Percentiles rank a stretch among this genome's conserved stretches.
Evolutionary conservation across 2,797 vertebrate genomes (phyloP).

Genomic region (Staurois parvus): DNA sequence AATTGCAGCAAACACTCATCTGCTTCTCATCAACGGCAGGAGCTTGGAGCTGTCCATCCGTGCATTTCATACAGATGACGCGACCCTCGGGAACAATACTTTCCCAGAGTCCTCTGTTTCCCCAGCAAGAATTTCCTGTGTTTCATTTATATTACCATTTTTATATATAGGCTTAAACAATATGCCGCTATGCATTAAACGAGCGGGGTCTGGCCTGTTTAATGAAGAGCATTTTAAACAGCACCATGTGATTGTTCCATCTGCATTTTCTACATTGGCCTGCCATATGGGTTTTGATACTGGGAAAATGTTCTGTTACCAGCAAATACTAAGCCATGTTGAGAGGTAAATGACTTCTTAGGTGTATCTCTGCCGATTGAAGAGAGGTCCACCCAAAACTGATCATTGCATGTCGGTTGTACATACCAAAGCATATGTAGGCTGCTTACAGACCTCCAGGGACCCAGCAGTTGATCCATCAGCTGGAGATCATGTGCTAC

Average conservation of each 20-base stretch:
- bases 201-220: slow-evolving; percentile 1
- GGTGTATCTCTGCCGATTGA: not conserved
- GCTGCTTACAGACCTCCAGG: not conserved
- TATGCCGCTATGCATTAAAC: slow-evolving; percentile 12
- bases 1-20: slow-evolving; percentile 47
- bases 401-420: not conserved
- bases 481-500: not conserved
- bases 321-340: no score
- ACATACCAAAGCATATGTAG: not conserved
- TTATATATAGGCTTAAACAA: slow-evolving; percentile 42
- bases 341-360: not conserved
- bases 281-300: slow-evolving; percentile 4
- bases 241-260: not conserved
- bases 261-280: not conserved
- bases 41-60: slow-evolving; percentile 49
- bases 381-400: not conserved
- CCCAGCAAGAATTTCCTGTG: slow-evolving; percentile 67
- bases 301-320: no score
- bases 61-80: slow-evolving; percentile 59
- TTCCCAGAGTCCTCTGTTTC: slow-evolving; percentile 63
- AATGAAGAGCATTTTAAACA: slow-evolving; percentile 21
- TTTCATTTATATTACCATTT: slow-evolving; percentile 4
- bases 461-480: not conserved
- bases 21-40: slow-evolving; percentile 67
- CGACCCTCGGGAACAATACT: slow-evolving; percentile 58